Evolutionary conservation across 2,797 vertebrate genomes (phyloP).

Genomic region (Falco concolor): DNA sequence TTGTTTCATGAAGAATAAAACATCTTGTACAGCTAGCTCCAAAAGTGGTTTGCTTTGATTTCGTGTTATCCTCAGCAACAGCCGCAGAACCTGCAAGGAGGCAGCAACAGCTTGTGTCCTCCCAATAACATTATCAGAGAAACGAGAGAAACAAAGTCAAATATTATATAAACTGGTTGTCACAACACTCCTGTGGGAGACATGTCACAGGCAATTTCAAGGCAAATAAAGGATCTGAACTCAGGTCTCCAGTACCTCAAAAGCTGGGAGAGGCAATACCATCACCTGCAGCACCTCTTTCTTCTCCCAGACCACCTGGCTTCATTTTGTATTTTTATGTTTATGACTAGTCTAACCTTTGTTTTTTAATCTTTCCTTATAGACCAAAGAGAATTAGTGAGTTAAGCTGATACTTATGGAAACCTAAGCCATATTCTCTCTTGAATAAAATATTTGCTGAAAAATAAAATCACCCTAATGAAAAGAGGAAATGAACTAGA

Average conservation of each 20-base stretch:
- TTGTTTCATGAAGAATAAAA: background rate
- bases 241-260: background rate
- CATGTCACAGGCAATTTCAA: background rate
- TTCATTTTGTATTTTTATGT: background rate
- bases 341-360: background rate
- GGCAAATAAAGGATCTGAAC: background rate
- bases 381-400: background rate
- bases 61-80: background rate
- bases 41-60: background rate
- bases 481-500: background rate
- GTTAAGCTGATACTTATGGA: background rate
- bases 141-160: background rate
- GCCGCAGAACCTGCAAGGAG: background rate
- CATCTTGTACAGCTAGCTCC: background rate
- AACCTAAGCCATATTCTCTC: background rate
- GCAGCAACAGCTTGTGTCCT: background rate
- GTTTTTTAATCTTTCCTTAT: background rate
- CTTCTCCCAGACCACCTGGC: background rate
- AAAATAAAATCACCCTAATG: background rate
- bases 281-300: background rate
- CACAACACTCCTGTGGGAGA: background rate
- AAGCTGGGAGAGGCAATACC: background rate
- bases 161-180: background rate
- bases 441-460: background rate
- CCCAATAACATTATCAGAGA: background rate